These are phyloP conservation scores for Pagrus major DNA, from an alignment of 2,113 vertebrate species.

Conservation along the genomic window DNA sequence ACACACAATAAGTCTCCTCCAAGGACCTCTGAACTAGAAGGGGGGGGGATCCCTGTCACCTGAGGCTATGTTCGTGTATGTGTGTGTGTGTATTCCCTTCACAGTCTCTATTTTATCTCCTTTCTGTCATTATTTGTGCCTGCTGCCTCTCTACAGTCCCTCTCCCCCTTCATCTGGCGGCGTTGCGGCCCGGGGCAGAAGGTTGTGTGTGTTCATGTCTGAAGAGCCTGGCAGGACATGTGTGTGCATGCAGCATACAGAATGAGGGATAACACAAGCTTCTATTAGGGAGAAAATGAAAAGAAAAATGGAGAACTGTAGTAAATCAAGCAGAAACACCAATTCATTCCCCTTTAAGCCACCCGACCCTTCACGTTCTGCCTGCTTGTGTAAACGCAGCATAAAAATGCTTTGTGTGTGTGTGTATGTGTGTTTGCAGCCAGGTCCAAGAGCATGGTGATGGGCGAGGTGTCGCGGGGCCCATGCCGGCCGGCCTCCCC, in stretches of 20 bases:
- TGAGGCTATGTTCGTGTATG: slow-evolving; percentile 43
- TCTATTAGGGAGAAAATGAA: slow-evolving; percentile 33
- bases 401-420: background rate
- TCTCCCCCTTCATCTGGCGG: slow-evolving; percentile 48
- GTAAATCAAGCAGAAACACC: slow-evolving; percentile 1
- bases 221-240: slow-evolving; percentile 10
- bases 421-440: slow-evolving; percentile 82
- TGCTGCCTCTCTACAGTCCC: slow-evolving; percentile 38
- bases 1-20: slow-evolving; percentile 70
- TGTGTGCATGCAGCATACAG: slow-evolving; percentile 35
- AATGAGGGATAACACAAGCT: slow-evolving; percentile 37
- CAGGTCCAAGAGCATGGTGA: slow-evolving; percentile 95
- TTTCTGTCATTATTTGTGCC: slow-evolving; percentile 49
- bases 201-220: slow-evolving; percentile 24
- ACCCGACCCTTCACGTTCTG: background rate
- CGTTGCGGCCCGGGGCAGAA: slow-evolving; percentile 34
- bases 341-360: background rate
- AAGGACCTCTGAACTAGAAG: slow-evolving; percentile 59
- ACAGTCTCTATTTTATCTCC: slow-evolving; percentile 20
- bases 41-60: slow-evolving; percentile 63
- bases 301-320: background rate
- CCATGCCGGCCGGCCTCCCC: slow-evolving; percentile 80
- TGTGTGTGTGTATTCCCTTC: slow-evolving; percentile 1
- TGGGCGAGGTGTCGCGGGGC: slow-evolving; percentile 89
- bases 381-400: background rate